Evolutionary conservation across 2,113 vertebrate genomes (phyloP), one percentile per base, ranked within the genome.

Genomic region (Saccopteryx leptura): DNA sequence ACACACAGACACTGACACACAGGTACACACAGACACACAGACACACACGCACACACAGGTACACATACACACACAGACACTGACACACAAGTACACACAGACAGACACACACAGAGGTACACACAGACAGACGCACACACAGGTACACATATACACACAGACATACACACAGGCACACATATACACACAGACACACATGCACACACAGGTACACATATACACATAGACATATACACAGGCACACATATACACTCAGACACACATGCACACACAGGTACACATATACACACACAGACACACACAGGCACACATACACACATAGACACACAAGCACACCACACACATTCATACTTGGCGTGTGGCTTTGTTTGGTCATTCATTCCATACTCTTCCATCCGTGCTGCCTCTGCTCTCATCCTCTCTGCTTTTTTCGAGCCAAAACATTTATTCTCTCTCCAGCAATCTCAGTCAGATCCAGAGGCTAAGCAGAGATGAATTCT

Each of bases 301-400:
- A 33, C 39, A 39, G 39, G 39, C 5, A 74, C 5, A 11, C 56
- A 50, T 24, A 15, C 46, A 33, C n/a, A 24, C 61, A 68, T 9
- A 68, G 15, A 33, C 24, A 90, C 21, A 33, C 14, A 63, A 2
- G 23, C 1, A n/a, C 13, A 17, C 5, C 31, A 12, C 28, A 11
- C 7, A 46, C 33, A 28, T 7, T 1, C 0, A 7, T 8, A 1
- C 7, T n/a, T 39, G 54, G 24, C 7, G 6, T 7, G 50, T 7
- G 39, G 28, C 21, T n/a, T 63, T 23, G 60, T 54, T 10, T 15
- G 58, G 19, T 54, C 60, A 5, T 60, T 56, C 31, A n/a, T 24
- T 58, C 68, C 65, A 4, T 50, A 8, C 21, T 39, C n/a, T 60
- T 33, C 28, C 28, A 2, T 8, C 26, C 78, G 46, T 26, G 78